Evolutionary conservation across 2,113 vertebrate species (phyloP), one percentile per base, ranked within the genome.

Genomic region (Hypanus sabinus): DNA sequence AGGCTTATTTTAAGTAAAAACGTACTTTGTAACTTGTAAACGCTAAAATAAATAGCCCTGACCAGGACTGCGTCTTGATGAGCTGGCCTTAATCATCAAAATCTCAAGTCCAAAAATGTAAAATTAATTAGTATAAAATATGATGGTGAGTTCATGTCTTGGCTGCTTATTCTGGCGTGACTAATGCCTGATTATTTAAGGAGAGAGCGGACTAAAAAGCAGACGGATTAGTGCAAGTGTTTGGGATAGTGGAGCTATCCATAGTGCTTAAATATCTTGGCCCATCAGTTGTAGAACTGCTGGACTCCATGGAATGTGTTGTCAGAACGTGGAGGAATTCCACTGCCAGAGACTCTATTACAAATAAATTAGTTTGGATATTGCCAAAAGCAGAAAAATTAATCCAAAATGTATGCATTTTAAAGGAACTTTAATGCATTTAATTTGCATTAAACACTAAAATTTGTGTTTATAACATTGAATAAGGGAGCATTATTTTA

Each of bases 231-330:
- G 55, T 87, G 12, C 57, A 46, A 4, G 55, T 30, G 55, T 87
- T 30, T 30, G 80, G 83, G 27, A 87, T 87, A 57, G 46, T 87
- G 83, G 83, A 87, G 83, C 83, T 87, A 87, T 87, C 83, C 83
- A 87, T 87, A 60, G 83, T 87, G 55, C 83, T 87, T 87, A 87
- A 87, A 87, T 87, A 60, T 60, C 55, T 60, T 87, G 14, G 24
- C 27, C 24, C n/a, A 92, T 92, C 62, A 92, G 68, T 92, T 70
- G 33, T 38, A 33, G n/a, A 70, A 36, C 88, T 70, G 88, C 62
- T 68, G 0, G 18, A 18, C 20, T 70, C 62, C 30, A 36, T 91
- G 87, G 87, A 91, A 91, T 91, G 62, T 91, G 18, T 33, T 92
- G 88, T 70, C 65, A 92, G 88, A 70, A 92, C 16, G 65, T 36